Percentiles rank a stretch among this genome's conserved stretches.
Evolutionary conservation across 2,113 vertebrate species (phyloP).

Genomic region (Salvelinus namaycush): DNA sequence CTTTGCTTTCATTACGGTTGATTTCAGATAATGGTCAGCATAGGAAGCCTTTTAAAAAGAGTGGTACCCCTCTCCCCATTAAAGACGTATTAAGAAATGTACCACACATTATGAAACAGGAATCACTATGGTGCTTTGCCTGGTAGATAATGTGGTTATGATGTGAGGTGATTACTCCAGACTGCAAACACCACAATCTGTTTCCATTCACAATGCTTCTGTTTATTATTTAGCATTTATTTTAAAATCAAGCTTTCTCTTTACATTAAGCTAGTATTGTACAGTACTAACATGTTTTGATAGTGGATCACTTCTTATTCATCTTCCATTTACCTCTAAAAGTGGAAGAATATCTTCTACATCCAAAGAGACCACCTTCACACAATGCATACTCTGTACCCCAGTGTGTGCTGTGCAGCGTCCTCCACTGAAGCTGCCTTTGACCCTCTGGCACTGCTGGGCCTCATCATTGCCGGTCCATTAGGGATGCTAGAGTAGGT

Average conservation of each 20-base stretch:
- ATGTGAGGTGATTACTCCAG: constrained; percentile 71
- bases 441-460: constrained; percentile 75
- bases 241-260: neutral
- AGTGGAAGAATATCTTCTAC: constrained; percentile 47
- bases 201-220: constrained; percentile 17
- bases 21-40: constrained; percentile 77
- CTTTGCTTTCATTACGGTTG: constrained; percentile 72
- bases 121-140: constrained; percentile 66
- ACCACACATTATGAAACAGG: constrained; percentile 67
- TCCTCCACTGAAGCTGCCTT: constrained; percentile 74
- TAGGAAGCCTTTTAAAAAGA: constrained; percentile 70
- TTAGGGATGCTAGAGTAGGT: constrained; percentile 73
- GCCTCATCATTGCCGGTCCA: constrained; percentile 77
- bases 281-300: too few species aligned
- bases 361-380: constrained; percentile 69
- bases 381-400: constrained; percentile 69
- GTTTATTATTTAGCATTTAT: neutral
- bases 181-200: constrained; percentile 55
- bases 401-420: constrained; percentile 57
- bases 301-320: neutral
- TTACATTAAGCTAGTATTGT: neutral
- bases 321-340: constrained; percentile 51
- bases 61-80: constrained; percentile 54
- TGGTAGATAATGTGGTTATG: constrained; percentile 71
- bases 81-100: constrained; percentile 77